phyloP scores from a whole-genome alignment of 2,113 vertebrate genomes.

The Epinephelus fuscoguttatus region DNA sequence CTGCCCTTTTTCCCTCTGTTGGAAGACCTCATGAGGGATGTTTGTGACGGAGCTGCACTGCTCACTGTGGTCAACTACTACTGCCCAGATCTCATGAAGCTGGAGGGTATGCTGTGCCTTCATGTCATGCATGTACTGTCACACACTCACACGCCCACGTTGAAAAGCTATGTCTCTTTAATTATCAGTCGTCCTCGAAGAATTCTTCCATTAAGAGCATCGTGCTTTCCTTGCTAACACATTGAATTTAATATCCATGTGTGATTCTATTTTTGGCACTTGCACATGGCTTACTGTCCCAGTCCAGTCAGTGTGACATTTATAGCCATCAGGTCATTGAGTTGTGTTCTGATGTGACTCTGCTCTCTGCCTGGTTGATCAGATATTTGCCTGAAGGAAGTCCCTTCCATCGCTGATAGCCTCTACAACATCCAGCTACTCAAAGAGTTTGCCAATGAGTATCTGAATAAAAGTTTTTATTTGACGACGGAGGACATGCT shows the following conservation, averaged over 20 bases:
- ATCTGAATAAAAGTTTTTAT: slow-evolving; percentile 94
- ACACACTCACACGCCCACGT: background rate
- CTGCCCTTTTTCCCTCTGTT: slow-evolving; percentile 92
- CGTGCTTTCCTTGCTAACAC: background rate
- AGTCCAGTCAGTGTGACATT: slow-evolving; percentile 62
- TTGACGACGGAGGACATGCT: slow-evolving; percentile 95
- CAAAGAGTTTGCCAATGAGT: slow-evolving; percentile 92
- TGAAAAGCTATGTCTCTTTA: background rate
- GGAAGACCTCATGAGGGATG: slow-evolving; percentile 95
- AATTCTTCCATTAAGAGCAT: background rate
- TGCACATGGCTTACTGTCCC: slow-evolving; percentile 38
- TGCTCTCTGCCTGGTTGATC: slow-evolving; percentile 49
- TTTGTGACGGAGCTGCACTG: slow-evolving; percentile 93
- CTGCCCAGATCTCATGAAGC: slow-evolving; percentile 94
- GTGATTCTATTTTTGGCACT: slow-evolving; percentile 52
- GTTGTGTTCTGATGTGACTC: slow-evolving; percentile 47
- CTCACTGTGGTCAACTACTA: slow-evolving; percentile 94
- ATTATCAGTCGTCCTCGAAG: slow-evolving; percentile 22
- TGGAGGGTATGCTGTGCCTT: slow-evolving; percentile 88
- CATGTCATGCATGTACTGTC: background rate
- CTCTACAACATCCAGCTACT: slow-evolving; percentile 95
- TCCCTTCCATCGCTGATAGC: slow-evolving; percentile 92
- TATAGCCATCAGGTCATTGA: slow-evolving; percentile 55
- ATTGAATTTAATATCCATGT: slow-evolving; percentile 44
- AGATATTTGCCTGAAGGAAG: slow-evolving; percentile 98